Evolutionary conservation across 2,888 invertebrate genomes (phyloP).

Genomic region (Eupithecia centaureata): DNA sequence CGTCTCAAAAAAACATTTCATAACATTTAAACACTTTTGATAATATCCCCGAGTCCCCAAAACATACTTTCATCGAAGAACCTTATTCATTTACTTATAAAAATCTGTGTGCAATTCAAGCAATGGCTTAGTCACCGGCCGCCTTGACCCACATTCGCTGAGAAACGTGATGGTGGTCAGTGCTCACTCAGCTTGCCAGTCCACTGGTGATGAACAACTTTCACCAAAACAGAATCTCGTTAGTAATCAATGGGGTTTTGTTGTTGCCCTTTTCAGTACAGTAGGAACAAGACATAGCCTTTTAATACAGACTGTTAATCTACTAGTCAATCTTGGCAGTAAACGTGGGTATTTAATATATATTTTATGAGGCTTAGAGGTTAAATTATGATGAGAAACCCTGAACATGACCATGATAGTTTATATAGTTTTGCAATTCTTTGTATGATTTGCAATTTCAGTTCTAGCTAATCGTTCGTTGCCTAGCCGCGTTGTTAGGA

Average conservation of each 20-base stretch:
- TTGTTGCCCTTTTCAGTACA: constrained; percentile 51
- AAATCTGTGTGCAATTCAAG: constrained; percentile 60
- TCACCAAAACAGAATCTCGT: constrained; percentile 71
- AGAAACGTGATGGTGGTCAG: constrained; percentile 70
- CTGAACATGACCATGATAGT: constrained; percentile 41
- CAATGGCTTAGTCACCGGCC: constrained; percentile 66
- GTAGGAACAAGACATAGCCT: neutral
- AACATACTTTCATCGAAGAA: constrained; percentile 42
- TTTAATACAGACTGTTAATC: neutral
- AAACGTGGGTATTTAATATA: neutral
- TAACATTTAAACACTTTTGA: constrained; percentile 30
- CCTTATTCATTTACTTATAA: constrained; percentile 50
- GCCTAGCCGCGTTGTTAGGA: constrained; percentile 30
- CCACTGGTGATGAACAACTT: constrained; percentile 74
- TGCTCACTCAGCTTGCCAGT: constrained; percentile 46
- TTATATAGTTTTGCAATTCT: constrained; percentile 34
- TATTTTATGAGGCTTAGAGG: too few species aligned
- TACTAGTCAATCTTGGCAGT: neutral
- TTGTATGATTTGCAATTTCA: constrained; percentile 15
- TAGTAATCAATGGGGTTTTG: constrained; percentile 38
- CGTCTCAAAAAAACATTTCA: constrained; percentile 26
- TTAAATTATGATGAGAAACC: constrained; percentile 26
- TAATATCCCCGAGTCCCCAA: constrained; percentile 36
- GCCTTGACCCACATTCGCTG: constrained; percentile 75
- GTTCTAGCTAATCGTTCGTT: constrained; percentile 26